Evolutionary conservation across 2,888 invertebrate genomes (phyloP).

Genomic region (Pterostichus niger): DNA sequence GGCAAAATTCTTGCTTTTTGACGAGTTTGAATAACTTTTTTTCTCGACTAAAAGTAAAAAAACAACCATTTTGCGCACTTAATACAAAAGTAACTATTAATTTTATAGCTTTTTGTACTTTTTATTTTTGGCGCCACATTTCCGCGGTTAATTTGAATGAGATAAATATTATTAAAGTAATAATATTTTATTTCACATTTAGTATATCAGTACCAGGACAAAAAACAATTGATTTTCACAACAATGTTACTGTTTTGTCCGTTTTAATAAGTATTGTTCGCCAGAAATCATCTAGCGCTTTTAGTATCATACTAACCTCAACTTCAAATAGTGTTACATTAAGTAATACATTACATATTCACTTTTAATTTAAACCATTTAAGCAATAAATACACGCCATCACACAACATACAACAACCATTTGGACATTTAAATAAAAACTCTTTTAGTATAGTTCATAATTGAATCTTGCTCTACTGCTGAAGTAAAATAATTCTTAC

Average conservation of each 20-base stretch:
- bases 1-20: too few species aligned
- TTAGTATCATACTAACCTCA: constrained; percentile 51
- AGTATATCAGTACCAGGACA: background rate
- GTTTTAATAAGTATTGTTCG: constrained; percentile 23
- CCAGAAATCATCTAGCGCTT: constrained; percentile 1
- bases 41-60: too few species aligned
- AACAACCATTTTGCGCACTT: too few species aligned
- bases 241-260: background rate
- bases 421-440: constrained; percentile 38
- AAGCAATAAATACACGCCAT: constrained; percentile 34
- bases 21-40: too few species aligned
- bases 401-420: constrained; percentile 61
- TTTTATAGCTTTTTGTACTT: too few species aligned
- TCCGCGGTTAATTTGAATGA: background rate
- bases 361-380: constrained; percentile 55
- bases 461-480: constrained; percentile 64
- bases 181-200: constrained; percentile 1
- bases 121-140: too few species aligned
- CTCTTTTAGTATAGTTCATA: constrained; percentile 32
- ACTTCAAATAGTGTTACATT: constrained; percentile 52
- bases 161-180: constrained; percentile 7
- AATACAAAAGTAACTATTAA: too few species aligned
- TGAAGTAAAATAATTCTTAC: constrained; percentile 54
- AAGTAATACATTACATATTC: constrained; percentile 24
- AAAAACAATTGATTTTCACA: too few species aligned